Conservation (phyloP, 2,888 invertebrate species). For the Seira sanloemensis region DNA sequence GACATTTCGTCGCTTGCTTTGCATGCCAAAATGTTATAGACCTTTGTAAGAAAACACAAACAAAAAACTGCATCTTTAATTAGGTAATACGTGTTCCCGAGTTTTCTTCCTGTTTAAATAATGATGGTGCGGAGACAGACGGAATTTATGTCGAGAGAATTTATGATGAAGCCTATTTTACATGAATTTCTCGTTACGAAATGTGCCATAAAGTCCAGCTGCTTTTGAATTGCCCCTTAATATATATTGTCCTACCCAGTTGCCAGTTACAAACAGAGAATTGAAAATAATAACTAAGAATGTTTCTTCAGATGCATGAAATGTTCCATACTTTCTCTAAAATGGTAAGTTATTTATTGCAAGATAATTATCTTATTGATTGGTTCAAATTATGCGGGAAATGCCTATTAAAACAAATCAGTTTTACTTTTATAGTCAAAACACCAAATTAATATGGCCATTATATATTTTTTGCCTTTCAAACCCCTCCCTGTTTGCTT, state of each 20-base stretch:
- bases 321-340: not conserved
- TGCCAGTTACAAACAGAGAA: no score
- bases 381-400: not conserved
- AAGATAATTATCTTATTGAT: not conserved
- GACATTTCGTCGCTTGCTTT: not conserved
- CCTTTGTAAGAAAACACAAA: not conserved
- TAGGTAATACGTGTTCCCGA: not conserved
- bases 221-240: not conserved
- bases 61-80: not conserved
- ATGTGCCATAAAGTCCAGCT: not conserved
- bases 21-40: not conserved
- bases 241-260: no score
- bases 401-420: not conserved
- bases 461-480: no score
- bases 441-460: not conserved
- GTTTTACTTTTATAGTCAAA: not conserved
- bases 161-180: conserved; percentile 20
- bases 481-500: not conserved
- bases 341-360: not conserved
- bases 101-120: not conserved
- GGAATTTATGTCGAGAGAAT: not conserved
- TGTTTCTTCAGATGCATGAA: not conserved
- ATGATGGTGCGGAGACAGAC: not conserved
- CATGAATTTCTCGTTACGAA: conserved; percentile 40
- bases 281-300: not conserved